Conservation (phyloP, 2,797 vertebrate species). For the Enteromius paludinosus region DNA sequence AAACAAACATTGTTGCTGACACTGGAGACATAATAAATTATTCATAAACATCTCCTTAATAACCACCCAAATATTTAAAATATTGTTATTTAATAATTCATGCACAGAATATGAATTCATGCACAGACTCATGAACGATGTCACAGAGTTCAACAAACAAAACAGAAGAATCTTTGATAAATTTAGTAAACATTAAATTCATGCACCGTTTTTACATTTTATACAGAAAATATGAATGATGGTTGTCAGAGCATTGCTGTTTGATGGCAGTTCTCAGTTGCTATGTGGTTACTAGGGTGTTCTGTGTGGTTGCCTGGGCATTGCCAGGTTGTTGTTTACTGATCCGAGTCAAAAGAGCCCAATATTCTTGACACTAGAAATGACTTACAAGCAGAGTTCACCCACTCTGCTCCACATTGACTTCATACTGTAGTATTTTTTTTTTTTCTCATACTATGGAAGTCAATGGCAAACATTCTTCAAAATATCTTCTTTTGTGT, state of each 20-base stretch:
- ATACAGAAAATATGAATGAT: neutral
- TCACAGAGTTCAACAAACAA: slow-evolving; percentile 39
- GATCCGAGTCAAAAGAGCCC: neutral
- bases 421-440: neutral
- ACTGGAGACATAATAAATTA: slow-evolving; percentile 38
- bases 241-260: neutral
- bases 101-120: slow-evolving; percentile 31
- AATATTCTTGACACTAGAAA: neutral
- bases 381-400: neutral
- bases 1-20: slow-evolving; percentile 42
- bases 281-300: neutral
- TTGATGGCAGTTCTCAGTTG: neutral
- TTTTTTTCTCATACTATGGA: neutral
- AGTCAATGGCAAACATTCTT: too few species aligned
- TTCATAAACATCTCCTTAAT: slow-evolving; percentile 40
- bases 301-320: neutral
- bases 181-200: neutral
- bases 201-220: neutral
- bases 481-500: neutral
- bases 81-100: slow-evolving; percentile 48
- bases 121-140: slow-evolving; percentile 30
- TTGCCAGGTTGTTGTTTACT: neutral
- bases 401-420: neutral
- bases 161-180: neutral
- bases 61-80: slow-evolving; percentile 44